These are phyloP conservation scores for Rousettus madagascariensis DNA, from an alignment of 2,797 vertebrate species.

Conservation along the genomic window DNA sequence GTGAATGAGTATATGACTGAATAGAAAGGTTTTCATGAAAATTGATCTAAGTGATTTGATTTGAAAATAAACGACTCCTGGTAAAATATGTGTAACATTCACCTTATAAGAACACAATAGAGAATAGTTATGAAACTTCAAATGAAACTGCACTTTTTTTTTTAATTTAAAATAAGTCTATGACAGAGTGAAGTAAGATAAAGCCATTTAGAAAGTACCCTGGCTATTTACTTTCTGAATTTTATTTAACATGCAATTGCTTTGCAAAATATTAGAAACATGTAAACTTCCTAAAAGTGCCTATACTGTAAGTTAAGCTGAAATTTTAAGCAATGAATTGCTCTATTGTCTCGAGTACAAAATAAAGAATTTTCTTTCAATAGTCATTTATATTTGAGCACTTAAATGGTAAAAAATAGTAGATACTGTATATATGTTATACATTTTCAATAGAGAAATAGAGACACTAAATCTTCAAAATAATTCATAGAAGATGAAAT, in stretches of 20 bases:
- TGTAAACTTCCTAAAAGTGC: background rate
- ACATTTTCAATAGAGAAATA: background rate
- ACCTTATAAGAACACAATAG: background rate
- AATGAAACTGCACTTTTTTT: background rate
- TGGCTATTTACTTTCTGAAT: background rate
- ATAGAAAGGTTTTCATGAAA: background rate
- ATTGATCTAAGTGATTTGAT: background rate
- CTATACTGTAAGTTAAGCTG: background rate
- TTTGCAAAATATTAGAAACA: slow-evolving; percentile 35
- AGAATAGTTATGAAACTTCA: background rate
- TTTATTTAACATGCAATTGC: background rate
- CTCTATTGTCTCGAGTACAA: background rate
- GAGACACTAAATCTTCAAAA: background rate
- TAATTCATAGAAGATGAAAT: background rate
- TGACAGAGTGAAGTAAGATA: background rate
- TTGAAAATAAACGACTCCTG: background rate
- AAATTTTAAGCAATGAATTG: slow-evolving; percentile 31
- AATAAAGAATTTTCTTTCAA: slow-evolving; percentile 10
- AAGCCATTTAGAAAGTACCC: background rate
- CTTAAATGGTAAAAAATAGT: background rate
- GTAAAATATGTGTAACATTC: background rate
- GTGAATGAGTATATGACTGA: background rate
- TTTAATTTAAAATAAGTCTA: background rate
- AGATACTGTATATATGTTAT: background rate
- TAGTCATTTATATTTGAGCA: background rate